Conservation (phyloP, 2,113 vertebrate genomes). For the Bambusicola thoracicus region DNA sequence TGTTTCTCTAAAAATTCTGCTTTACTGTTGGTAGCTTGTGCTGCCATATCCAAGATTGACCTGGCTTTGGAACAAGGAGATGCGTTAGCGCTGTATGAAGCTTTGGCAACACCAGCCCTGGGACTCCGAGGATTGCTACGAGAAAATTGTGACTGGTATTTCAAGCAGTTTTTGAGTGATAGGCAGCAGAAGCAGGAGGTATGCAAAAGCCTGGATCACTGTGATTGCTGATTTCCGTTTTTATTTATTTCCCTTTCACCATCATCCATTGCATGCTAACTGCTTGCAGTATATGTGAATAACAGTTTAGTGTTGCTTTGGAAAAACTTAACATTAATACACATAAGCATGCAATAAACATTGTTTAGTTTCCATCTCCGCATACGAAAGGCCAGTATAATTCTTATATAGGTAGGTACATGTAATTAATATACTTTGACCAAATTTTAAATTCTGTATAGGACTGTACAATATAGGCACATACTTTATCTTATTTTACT, state of each 20-base stretch:
- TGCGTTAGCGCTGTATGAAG: constrained; percentile 77
- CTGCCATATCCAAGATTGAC: constrained; percentile 82
- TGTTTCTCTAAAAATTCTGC: background rate
- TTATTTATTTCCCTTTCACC: background rate
- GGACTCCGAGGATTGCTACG: constrained; percentile 83
- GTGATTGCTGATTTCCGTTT: background rate
- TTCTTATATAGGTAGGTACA: background rate
- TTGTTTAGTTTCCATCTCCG: background rate
- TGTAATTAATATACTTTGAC: background rate
- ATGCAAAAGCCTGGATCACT: background rate
- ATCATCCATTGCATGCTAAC: background rate
- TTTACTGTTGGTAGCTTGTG: constrained; percentile 76
- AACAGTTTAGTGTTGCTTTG: background rate
- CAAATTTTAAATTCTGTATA: background rate
- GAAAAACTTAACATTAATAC: background rate
- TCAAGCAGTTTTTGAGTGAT: constrained; percentile 89
- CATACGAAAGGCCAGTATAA: background rate
- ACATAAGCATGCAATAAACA: background rate
- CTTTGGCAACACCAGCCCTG: constrained; percentile 82
- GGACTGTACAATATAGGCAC: background rate
- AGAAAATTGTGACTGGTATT: constrained; percentile 93
- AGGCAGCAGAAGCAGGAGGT: constrained; percentile 89
- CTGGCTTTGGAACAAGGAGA: constrained; percentile 81
- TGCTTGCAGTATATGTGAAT: background rate
- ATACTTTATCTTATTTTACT: background rate